phyloP scores from a whole-genome alignment of 2,797 vertebrate species.

The Picus viridis region DNA sequence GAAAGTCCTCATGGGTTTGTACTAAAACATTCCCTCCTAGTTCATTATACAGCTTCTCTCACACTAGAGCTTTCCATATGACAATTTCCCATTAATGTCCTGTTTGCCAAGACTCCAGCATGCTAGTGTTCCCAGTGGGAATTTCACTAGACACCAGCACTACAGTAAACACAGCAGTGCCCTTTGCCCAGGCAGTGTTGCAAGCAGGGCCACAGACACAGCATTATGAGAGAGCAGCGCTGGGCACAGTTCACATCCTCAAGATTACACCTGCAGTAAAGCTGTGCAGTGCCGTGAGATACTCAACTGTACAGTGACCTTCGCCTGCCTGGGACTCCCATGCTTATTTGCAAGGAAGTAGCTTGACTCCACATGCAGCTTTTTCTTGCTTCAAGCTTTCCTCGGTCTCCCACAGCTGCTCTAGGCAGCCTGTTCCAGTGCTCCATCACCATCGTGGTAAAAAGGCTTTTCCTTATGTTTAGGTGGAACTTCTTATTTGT shows the following conservation, averaged over 20 bases:
- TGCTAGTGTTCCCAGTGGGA: not conserved
- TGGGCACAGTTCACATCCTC: rapidly evolving
- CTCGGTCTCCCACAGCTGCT: not conserved
- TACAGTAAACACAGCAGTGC: not conserved
- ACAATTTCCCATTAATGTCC: not conserved
- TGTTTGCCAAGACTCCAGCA: not conserved
- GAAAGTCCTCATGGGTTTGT: not conserved
- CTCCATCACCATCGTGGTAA: too few relatives aligned
- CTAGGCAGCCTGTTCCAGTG: too few relatives aligned
- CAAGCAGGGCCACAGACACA: not conserved
- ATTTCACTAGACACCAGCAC: not conserved
- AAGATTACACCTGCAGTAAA: not conserved
- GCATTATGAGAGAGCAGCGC: not conserved
- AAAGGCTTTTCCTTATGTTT: too few relatives aligned
- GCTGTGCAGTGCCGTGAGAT: rapidly evolving
- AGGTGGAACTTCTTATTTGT: too few relatives aligned
- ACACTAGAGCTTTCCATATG: not conserved
- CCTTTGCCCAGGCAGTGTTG: not conserved
- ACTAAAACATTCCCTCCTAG: not conserved
- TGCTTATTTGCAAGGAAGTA: not conserved
- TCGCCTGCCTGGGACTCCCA: not conserved
- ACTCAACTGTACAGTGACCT: rapidly evolving
- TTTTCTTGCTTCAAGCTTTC: not conserved
- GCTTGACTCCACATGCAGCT: not conserved
- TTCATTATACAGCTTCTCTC: not conserved